These are phyloP conservation scores for Salvator merianae DNA, from an alignment of 2,113 vertebrate genomes.

Conservation along the genomic window DNA sequence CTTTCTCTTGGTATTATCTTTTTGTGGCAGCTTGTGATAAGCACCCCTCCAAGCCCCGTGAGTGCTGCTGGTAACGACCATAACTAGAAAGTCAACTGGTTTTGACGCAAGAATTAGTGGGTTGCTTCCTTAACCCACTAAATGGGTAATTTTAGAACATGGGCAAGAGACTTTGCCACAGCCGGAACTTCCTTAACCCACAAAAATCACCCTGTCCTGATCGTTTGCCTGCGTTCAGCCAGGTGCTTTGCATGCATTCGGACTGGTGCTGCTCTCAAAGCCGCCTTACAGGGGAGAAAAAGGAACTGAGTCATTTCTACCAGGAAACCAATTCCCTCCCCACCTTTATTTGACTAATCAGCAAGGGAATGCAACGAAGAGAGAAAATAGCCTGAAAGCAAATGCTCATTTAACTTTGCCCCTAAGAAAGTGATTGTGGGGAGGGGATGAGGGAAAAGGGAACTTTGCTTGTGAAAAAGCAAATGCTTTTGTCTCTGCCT, in stretches of 20 bases:
- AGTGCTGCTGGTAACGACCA: neutral
- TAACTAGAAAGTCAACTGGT: neutral
- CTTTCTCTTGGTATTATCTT: neutral
- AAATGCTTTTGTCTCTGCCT: too few species aligned
- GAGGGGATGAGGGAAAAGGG: neutral
- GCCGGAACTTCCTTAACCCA: neutral
- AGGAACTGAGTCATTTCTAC: constrained; percentile 19
- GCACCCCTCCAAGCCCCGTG: neutral
- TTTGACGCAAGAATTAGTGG: neutral
- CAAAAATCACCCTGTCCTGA: neutral
- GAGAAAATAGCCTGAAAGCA: neutral
- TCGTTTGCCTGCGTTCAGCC: neutral
- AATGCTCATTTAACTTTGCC: neutral
- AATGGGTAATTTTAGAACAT: neutral
- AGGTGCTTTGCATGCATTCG: neutral
- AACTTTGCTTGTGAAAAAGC: too few species aligned
- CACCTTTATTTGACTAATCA: constrained; percentile 9
- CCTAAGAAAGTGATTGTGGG: neutral
- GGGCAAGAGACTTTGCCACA: neutral
- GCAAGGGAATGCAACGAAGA: neutral
- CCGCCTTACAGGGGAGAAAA: neutral
- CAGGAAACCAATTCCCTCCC: neutral
- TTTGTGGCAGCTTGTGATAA: neutral
- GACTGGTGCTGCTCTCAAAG: neutral
- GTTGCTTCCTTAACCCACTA: too few species aligned